Conservation (phyloP, 2,113 vertebrate genomes). For the Hyla sarda region DNA sequence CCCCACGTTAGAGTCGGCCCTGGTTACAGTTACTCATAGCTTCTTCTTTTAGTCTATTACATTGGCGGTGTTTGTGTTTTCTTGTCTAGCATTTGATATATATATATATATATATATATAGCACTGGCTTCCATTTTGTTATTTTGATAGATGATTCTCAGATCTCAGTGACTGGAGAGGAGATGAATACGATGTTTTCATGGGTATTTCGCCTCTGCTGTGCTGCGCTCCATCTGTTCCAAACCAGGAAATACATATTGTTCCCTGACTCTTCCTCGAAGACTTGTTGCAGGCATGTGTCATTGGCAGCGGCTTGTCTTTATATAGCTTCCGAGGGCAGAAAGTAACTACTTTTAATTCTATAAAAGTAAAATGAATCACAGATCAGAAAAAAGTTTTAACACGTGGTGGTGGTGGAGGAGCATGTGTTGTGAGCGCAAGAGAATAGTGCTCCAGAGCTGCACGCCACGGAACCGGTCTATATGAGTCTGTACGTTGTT, state of each 20-base stretch:
- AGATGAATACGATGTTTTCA: slow-evolving; percentile 41
- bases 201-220: slow-evolving; percentile 45
- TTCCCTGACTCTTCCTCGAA: slow-evolving; percentile 21
- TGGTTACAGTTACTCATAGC: not conserved
- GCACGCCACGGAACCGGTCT: too few species aligned
- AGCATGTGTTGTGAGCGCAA: not conserved
- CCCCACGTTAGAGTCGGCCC: too few species aligned
- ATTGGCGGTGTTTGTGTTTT: slow-evolving; percentile 6
- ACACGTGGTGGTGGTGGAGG: not conserved
- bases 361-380: slow-evolving; percentile 30
- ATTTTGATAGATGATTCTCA: slow-evolving; percentile 29
- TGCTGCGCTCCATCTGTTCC: slow-evolving; percentile 22
- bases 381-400: slow-evolving; percentile 11
- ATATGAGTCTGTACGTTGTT: too few species aligned
- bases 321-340: slow-evolving; percentile 31
- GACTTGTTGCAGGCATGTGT: slow-evolving; percentile 44
- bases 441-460: not conserved
- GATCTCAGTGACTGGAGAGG: slow-evolving; percentile 41
- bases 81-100: not conserved
- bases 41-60: not conserved
- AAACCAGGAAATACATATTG: slow-evolving; percentile 39
- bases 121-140: slow-evolving; percentile 26
- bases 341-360: slow-evolving; percentile 34
- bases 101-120: not conserved
- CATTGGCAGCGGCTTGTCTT: slow-evolving; percentile 36